phyloP scores from a whole-genome alignment of 2,888 invertebrate species.

The Stenotaenia linearis region DNA sequence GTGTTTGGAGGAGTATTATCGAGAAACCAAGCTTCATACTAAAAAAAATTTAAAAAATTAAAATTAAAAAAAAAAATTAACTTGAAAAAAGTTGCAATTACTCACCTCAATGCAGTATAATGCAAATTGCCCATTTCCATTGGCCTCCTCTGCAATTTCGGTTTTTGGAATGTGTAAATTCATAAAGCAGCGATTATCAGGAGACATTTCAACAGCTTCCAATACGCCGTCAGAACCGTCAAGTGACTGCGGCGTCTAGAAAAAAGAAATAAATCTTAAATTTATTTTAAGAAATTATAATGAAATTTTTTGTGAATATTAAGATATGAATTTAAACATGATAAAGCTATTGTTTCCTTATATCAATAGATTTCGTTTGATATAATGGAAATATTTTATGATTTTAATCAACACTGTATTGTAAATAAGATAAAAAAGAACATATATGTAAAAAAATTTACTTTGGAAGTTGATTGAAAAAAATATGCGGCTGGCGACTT shows the following conservation, averaged over 20 bases:
- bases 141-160: constrained; percentile 43
- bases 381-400: neutral
- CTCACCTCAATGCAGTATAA: constrained; percentile 46
- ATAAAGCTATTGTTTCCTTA: neutral
- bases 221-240: constrained; percentile 22
- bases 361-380: neutral
- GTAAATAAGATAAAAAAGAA: no score
- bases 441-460: neutral
- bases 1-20: constrained; percentile 37
- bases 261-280: neutral
- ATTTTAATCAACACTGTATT: no score
- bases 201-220: constrained; percentile 38
- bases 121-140: constrained; percentile 42
- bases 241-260: neutral
- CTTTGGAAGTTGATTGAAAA: neutral
- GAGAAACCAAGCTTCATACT: constrained; percentile 45
- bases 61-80: neutral
- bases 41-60: constrained; percentile 29
- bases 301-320: neutral
- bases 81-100: neutral
- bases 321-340: neutral
- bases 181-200: constrained; percentile 42
- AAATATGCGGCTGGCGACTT: constrained; percentile 8
- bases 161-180: constrained; percentile 45
- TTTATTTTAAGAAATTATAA: neutral